These are phyloP conservation scores for Luffia ferchaultella DNA, from an alignment of 2,888 invertebrate genomes.

Conservation along the genomic window DNA sequence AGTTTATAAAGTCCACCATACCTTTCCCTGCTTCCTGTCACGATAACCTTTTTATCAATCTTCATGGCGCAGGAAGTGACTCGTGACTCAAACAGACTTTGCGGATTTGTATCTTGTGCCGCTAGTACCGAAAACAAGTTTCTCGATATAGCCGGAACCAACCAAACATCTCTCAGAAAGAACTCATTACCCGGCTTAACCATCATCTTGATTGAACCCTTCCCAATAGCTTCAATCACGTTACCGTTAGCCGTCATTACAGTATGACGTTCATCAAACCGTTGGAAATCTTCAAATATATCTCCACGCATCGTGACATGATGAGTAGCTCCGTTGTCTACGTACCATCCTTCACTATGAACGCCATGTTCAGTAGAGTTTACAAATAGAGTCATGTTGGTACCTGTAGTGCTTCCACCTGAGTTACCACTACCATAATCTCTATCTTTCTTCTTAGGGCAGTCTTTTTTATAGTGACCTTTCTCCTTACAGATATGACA, in stretches of 20 bases:
- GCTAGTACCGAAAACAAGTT: not conserved
- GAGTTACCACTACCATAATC: not conserved
- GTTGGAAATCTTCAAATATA: not conserved
- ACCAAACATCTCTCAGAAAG: conserved; percentile 1
- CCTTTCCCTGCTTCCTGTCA: not conserved
- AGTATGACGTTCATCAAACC: not conserved
- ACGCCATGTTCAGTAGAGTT: no score
- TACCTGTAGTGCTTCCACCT: not conserved
- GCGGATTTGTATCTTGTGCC: not conserved
- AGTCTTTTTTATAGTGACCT: not conserved
- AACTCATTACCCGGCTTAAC: not conserved
- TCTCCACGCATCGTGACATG: not conserved
- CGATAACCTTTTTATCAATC: not conserved
- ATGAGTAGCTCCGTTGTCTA: not conserved
- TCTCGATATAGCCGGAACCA: not conserved
- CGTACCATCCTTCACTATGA: not conserved
- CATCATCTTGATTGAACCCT: not conserved
- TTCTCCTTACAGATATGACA: not conserved
- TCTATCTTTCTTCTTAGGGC: not conserved
- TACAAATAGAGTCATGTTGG: not conserved
- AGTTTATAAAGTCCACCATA: not conserved
- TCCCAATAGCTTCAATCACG: not conserved
- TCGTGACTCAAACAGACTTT: not conserved
- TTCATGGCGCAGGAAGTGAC: not conserved
- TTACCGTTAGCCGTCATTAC: not conserved